A percentile compares a stretch with the other conserved stretches of the same genome.
These are phyloP conservation scores for Glossosoma conforme DNA, from an alignment of 1,140 invertebrate genomes.

Conservation along the genomic window DNA sequence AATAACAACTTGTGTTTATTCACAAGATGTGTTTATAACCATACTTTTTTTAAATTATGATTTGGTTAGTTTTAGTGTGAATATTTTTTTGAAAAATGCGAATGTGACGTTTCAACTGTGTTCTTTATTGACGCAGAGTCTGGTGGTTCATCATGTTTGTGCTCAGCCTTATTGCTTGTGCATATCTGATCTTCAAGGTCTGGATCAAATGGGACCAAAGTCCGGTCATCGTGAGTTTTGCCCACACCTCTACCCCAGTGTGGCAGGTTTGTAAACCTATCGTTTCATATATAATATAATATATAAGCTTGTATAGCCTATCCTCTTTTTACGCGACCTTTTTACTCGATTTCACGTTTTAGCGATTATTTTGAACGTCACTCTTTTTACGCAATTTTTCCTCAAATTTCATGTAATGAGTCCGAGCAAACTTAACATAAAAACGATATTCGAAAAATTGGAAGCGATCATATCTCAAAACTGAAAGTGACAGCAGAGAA, in stretches of 20 bases:
- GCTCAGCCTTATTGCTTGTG: conserved; percentile 42
- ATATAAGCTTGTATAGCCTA: not conserved
- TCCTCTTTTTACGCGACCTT: not conserved
- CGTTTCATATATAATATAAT: not conserved
- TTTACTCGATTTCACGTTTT: not conserved
- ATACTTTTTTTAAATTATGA: too few relatives aligned
- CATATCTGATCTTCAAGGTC: conserved; percentile 52
- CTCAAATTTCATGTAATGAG: too few relatives aligned
- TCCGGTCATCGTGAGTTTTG: conserved; percentile 60
- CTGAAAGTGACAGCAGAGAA: too few relatives aligned
- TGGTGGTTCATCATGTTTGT: conserved; percentile 50
- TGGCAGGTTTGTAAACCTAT: conserved; percentile 42
- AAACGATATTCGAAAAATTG: too few relatives aligned
- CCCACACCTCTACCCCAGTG: conserved; percentile 55
- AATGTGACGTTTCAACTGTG: too few relatives aligned
- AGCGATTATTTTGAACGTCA: not conserved
- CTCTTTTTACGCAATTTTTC: too few relatives aligned
- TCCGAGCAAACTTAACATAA: too few relatives aligned
- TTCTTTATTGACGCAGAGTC: conserved; percentile 39
- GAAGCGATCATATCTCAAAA: too few relatives aligned
- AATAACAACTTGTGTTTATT: too few relatives aligned
- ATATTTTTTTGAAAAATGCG: too few relatives aligned
- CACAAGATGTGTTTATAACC: too few relatives aligned
- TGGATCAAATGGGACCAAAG: conserved; percentile 58
- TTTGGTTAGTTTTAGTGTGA: too few relatives aligned